A percentile compares a stretch with the other conserved stretches of the same genome.
Evolutionary conservation across 2,797 vertebrate species (phyloP).

Genomic region (Danio choprae): DNA sequence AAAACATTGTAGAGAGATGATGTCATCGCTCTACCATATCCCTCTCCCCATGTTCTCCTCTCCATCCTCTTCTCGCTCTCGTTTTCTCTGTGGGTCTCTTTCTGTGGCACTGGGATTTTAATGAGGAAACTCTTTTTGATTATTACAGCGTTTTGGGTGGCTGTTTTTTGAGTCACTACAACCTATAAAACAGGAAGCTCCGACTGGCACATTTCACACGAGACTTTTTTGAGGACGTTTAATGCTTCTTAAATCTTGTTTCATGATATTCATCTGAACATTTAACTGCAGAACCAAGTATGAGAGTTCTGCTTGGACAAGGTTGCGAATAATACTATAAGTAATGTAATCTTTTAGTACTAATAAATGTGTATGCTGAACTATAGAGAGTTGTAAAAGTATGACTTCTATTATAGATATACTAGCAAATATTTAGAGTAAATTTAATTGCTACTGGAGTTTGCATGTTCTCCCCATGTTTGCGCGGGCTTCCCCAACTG

Average conservation of each 20-base stretch:
- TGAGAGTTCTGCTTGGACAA: too few relatives aligned
- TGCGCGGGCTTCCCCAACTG: too few relatives aligned
- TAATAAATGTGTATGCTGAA: too few relatives aligned
- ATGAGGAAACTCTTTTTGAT: constrained; percentile 48
- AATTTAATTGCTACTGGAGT: too few relatives aligned
- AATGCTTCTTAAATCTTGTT: not conserved
- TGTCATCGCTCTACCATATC: constrained; percentile 50
- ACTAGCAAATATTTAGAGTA: too few relatives aligned
- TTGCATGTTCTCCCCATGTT: too few relatives aligned
- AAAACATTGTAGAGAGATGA: constrained; percentile 61
- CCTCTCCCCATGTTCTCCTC: constrained; percentile 37
- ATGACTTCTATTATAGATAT: too few relatives aligned
- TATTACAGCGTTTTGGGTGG: constrained; percentile 51
- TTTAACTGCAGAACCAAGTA: not conserved
- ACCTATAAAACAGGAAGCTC: constrained; percentile 15
- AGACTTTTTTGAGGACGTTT: not conserved
- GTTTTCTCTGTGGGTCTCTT: constrained; percentile 40
- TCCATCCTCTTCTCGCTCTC: constrained; percentile 56
- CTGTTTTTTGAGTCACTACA: constrained; percentile 53
- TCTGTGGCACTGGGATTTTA: constrained; percentile 46
- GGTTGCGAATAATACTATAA: too few relatives aligned
- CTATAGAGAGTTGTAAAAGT: too few relatives aligned
- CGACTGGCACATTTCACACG: not conserved
- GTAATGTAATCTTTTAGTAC: too few relatives aligned
- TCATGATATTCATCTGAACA: not conserved